These are phyloP conservation scores for Sceloporus undulatus DNA, from an alignment of 2,113 vertebrate genomes.

Conservation along the genomic window DNA sequence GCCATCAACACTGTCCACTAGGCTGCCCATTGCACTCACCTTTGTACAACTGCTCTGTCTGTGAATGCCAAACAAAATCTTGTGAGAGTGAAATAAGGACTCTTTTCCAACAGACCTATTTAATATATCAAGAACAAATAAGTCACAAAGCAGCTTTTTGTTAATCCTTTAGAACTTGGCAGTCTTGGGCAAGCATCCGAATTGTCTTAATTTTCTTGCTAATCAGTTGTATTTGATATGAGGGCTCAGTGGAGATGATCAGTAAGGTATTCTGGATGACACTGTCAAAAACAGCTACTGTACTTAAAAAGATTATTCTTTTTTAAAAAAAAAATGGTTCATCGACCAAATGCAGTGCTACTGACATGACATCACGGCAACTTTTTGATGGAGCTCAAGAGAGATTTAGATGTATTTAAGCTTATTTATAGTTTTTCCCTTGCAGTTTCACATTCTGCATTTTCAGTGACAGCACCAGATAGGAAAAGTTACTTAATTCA, in stretches of 20 bases:
- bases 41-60: neutral
- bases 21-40: neutral
- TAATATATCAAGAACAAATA: neutral
- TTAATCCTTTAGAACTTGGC: conserved; percentile 16
- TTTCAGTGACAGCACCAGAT: neutral
- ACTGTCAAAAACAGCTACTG: neutral
- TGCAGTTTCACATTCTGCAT: neutral
- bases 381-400: neutral
- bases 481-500: too few species aligned
- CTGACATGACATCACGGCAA: neutral
- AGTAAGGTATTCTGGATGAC: neutral
- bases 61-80: neutral
- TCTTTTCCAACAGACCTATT: neutral
- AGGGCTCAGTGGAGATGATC: conserved; percentile 19
- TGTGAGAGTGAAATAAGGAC: neutral
- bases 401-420: neutral
- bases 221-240: neutral
- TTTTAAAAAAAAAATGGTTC: accelerated
- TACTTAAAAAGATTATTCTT: neutral
- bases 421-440: neutral
- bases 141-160: conserved; percentile 2
- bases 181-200: neutral
- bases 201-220: neutral
- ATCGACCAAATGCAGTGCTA: accelerated
- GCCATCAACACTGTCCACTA: neutral